Conservation (phyloP, 2,113 vertebrate genomes). For the Platycercus adscitus region DNA sequence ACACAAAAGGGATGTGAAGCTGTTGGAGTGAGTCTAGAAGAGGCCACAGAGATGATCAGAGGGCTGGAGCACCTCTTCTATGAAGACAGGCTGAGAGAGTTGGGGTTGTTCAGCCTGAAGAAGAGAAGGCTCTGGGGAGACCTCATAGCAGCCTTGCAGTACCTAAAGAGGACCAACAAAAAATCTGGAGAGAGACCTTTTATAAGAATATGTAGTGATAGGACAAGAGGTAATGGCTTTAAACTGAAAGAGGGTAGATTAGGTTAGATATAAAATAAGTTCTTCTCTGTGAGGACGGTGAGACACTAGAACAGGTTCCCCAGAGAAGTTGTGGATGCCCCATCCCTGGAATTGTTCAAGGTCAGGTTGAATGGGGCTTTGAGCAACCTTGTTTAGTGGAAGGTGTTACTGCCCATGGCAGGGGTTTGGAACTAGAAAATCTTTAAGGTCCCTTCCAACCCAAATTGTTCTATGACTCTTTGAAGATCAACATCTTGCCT, state of each 20-base stretch:
- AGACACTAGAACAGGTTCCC: neutral
- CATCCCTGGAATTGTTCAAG: neutral
- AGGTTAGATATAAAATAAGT: neutral
- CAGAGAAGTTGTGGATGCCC: neutral
- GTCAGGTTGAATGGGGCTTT: neutral
- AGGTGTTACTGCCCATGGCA: neutral
- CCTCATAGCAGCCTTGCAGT: neutral
- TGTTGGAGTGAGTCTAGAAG: neutral
- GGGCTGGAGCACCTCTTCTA: neutral
- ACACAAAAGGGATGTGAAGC: neutral
- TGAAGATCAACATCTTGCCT: neutral
- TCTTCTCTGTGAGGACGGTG: neutral
- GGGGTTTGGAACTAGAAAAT: neutral
- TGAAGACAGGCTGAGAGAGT: neutral
- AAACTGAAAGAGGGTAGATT: neutral
- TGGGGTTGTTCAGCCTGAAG: neutral
- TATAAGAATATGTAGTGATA: neutral
- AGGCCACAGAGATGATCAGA: neutral
- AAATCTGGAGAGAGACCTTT: neutral
- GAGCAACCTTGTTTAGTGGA: neutral
- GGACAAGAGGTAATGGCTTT: neutral
- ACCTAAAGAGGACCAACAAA: neutral
- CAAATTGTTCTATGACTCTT: neutral
- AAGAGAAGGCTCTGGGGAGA: neutral
- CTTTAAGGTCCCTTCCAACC: neutral